Base-by-base conservation (phyloP, 2,113 vertebrate genomes). In the Paralichthys olivaceus region DNA sequence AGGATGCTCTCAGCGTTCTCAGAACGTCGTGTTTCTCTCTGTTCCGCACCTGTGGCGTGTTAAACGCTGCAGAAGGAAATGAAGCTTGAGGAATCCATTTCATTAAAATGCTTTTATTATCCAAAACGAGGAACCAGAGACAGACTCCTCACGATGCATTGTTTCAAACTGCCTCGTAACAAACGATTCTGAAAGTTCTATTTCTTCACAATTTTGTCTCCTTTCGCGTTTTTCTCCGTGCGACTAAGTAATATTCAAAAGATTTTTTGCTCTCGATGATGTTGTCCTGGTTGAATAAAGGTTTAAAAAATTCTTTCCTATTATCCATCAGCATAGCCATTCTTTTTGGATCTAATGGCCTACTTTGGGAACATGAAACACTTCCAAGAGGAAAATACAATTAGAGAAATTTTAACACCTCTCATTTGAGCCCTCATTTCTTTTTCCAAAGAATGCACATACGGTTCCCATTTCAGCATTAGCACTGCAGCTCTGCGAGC, bases 361-460 rank as follows among this genome's bases (percentile, higher is more conserved):
- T 70, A n/a, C 66, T 84, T 75, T 70, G 40, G 43, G 59, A 34
- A 77, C 71, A 84, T 83, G 72, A 89, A 90, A 82, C 69, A 73
- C 72, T 69, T 85, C 68, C 67, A 75, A 81, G 81, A 88, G 84
- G 89, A 84, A 87, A 91, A 83, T 85, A 80, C 84, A 83, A 90
- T 89, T 85, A 84, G 76, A 80, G 47, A 85, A 63, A 73, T 86
- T 79, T 90, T 85, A 75, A 79, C 88, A 79, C 84, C 69, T 82
- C 73, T 87, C 63, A 87, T 90, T 89, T 88, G 55, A 84, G 69
- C 84, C 84, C 66, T 85, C 77, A 79, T 89, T 84, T 89, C 60
- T 79, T 90, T 90, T 87, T 92, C 89, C 90, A 88, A 90, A 90
- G 90, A 87, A 89, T 90, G 86, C 86, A 90, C 90, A 90, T 85